Evolutionary conservation across 1,140 invertebrate genomes (phyloP).

Genomic region (Diorhabda sublineata): DNA sequence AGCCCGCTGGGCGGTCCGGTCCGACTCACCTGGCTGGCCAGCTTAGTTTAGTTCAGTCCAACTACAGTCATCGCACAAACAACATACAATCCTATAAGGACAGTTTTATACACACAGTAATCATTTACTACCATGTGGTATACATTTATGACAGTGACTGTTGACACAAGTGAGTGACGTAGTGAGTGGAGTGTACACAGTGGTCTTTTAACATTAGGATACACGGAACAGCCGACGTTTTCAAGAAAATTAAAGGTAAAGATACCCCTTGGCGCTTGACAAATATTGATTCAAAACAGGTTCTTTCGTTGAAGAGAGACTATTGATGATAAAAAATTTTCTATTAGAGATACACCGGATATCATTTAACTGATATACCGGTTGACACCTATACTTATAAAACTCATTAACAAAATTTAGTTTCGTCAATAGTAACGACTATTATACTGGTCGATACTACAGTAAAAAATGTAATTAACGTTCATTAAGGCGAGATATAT

Average conservation of each 20-base stretch:
- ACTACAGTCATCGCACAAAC: neutral
- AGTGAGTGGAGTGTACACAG: neutral
- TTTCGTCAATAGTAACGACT: too few species aligned
- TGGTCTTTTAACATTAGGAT: neutral
- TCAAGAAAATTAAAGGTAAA: neutral
- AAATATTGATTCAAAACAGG: neutral
- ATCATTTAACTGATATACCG: too few species aligned
- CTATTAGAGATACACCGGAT: too few species aligned
- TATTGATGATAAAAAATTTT: too few species aligned
- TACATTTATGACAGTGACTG: neutral
- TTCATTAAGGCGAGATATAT: too few species aligned
- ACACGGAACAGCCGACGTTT: neutral
- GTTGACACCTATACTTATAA: too few species aligned
- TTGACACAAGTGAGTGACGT: conserved; percentile 1
- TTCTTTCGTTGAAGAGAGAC: neutral
- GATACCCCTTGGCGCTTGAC: neutral
- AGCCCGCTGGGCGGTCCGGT: neutral
- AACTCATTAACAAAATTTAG: too few species aligned
- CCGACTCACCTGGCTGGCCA: neutral
- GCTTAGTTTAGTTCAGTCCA: neutral
- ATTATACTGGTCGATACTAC: too few species aligned
- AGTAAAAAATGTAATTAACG: too few species aligned
- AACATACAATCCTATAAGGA: neutral
- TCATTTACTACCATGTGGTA: neutral
- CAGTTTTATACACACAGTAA: neutral